These are phyloP conservation scores for Anthonomus grandis DNA, from an alignment of 1,140 invertebrate species.

Conservation along the genomic window DNA sequence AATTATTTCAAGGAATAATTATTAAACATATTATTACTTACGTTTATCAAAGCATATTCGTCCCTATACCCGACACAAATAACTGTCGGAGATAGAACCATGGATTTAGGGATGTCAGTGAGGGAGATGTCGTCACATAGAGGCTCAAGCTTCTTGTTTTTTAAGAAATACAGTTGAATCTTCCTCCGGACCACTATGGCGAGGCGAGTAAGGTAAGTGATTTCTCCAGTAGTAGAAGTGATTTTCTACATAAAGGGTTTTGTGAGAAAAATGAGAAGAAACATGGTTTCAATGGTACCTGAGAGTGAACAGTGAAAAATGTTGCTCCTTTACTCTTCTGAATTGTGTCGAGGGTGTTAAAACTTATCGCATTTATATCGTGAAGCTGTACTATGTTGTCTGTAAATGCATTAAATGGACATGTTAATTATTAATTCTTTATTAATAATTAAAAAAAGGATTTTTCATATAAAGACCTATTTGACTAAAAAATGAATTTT, in stretches of 20 bases:
- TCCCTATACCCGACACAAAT: slow-evolving; percentile 81
- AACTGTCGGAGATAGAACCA: slow-evolving; percentile 83
- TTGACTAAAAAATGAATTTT: too few species aligned
- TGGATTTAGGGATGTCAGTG: slow-evolving; percentile 76
- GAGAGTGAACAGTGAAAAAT: slow-evolving; percentile 79
- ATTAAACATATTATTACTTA: too few species aligned
- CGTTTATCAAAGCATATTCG: slow-evolving; percentile 76
- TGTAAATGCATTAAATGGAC: slow-evolving; percentile 44
- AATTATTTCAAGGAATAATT: too few species aligned
- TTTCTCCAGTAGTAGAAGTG: slow-evolving; percentile 66
- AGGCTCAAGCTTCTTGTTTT: slow-evolving; percentile 76
- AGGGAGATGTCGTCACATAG: slow-evolving; percentile 73
- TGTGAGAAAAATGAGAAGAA: slow-evolving; percentile 12
- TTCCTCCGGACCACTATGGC: slow-evolving; percentile 87
- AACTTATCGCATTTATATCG: slow-evolving; percentile 77
- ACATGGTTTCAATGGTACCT: slow-evolving; percentile 53
- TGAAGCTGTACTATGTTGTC: slow-evolving; percentile 84
- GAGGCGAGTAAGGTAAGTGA: slow-evolving; percentile 70
- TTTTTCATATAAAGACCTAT: too few species aligned
- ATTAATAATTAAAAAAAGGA: too few species aligned
- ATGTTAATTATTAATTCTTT: slow-evolving; percentile 4
- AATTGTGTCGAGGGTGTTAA: slow-evolving; percentile 72
- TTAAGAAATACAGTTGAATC: slow-evolving; percentile 87
- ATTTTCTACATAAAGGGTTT: slow-evolving; percentile 50
- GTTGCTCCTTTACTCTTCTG: slow-evolving; percentile 83